Conservation (phyloP, 35 echinoderm and acorn worm species). For the Apostichopus californicus region DNA sequence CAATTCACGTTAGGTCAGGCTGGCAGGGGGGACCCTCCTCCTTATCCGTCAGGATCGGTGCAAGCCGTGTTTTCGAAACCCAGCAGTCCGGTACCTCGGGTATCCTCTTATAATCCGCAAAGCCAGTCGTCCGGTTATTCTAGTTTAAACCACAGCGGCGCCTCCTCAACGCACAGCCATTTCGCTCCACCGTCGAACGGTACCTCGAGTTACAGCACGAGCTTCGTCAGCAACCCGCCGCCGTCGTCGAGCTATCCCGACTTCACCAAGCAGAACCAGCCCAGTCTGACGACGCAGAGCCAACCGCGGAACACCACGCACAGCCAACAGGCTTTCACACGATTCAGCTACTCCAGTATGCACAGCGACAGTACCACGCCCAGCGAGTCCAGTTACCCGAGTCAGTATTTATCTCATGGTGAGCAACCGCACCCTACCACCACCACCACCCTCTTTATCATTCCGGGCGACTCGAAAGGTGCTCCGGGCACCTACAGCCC, state of each 20-base stretch:
- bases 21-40: slow-evolving; percentile 5
- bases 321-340: slow-evolving; percentile 27
- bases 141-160: slow-evolving; percentile 5
- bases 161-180: neutral
- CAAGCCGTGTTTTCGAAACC: neutral
- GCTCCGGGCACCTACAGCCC: slow-evolving; percentile 13
- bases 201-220: neutral
- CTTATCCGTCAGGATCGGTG: slow-evolving; percentile 32
- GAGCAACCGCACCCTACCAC: slow-evolving; percentile 22
- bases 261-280: slow-evolving; percentile 29
- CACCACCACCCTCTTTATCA: slow-evolving; percentile 46
- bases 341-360: slow-evolving; percentile 13
- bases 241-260: neutral
- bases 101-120: slow-evolving; percentile 7
- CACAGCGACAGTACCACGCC: neutral
- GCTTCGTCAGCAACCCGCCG: neutral
- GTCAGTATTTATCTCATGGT: slow-evolving; percentile 21
- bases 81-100: slow-evolving; percentile 51
- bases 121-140: slow-evolving; percentile 1
- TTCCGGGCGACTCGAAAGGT: slow-evolving; percentile 27
- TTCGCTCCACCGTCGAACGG: neutral
- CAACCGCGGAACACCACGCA: slow-evolving; percentile 19
- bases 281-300: slow-evolving; percentile 28
- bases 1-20: slow-evolving; percentile 54
- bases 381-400: slow-evolving; percentile 12